Base-by-base conservation (phyloP, 37 sponge, comb jelly and placozoan genomes). In the Bolinopsis microptera region DNA sequence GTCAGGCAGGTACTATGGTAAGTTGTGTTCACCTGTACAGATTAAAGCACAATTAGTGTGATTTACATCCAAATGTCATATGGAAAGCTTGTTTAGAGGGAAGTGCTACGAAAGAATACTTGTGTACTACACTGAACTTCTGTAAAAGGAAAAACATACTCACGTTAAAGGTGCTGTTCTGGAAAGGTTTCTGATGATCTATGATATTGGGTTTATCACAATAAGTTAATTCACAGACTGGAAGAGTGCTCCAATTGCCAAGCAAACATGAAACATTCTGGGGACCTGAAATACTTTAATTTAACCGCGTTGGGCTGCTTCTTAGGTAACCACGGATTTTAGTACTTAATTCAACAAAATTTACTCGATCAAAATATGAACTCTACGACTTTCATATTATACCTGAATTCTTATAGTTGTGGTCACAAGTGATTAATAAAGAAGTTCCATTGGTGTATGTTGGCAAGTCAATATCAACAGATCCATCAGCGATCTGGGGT, bases 201-300 rank as follows among this genome's bases (percentile, higher is more conserved):
- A 77, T 77, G 9, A 32, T 34, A 32, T 77, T 32, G 2, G 80
- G 80, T 16, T 27, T 21, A 77, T 77, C 80, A 77, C 80, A 77
- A 32, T 77, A 77, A 32, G 80, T 77, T 18, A 77, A 35, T 18
- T 35, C 9, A 32, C 80, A 77, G 1, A 32, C 32, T 32, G 37
- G 37, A 9, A 35, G 80, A 35, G 37, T 35, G 1, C 35, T 77
- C 80, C 80, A 77, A 36, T 77, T 77, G 1, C 80, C 80, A 35
- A 77, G 80, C 21, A 77, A 34, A 77, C 80, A 77, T 32, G 27
- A 27, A 77, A 35, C 21, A 77, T 27, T 33, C 31, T 3, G 31
- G 31, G 74, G 26, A 30, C 74, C 74, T 72, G 74, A 72, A 28
- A 72, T 72, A 72, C 5, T 3, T 5, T 48, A 5, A 48, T 48